Percentiles rank a stretch among this genome's conserved stretches.
Evolutionary conservation across 2,797 vertebrate genomes (phyloP).

Genomic region (Phyllotis vaccarum): DNA sequence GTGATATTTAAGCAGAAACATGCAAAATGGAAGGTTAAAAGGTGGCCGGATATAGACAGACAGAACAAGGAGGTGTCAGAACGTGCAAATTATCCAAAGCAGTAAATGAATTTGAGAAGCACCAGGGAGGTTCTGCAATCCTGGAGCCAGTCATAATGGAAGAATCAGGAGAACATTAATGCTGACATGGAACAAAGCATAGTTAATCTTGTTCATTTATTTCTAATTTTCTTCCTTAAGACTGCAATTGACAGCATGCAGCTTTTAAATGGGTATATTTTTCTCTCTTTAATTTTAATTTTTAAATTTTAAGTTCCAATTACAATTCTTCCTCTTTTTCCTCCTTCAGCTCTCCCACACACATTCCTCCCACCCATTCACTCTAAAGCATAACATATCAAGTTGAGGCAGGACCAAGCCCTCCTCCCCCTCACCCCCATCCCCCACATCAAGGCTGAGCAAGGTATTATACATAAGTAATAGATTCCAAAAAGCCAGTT

Average conservation of each 20-base stretch:
- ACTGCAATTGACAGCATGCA: neutral
- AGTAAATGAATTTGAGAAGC: neutral
- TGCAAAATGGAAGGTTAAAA: neutral
- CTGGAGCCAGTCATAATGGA: neutral
- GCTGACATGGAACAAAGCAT: neutral
- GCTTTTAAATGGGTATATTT: neutral
- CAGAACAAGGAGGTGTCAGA: neutral
- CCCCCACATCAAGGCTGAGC: no score
- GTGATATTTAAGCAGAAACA: conserved; percentile 10
- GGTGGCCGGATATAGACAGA: no score
- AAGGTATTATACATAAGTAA: no score
- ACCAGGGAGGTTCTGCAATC: neutral
- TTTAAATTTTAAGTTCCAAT: no score
- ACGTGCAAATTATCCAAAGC: neutral
- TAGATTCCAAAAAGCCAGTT: no score
- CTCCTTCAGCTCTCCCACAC: no score
- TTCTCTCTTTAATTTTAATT: no score
- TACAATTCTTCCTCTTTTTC: no score
- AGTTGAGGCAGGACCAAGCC: no score
- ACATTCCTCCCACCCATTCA: no score
- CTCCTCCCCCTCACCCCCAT: no score
- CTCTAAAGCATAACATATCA: no score
- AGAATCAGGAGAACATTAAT: neutral
- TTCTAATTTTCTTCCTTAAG: neutral
- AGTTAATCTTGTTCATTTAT: neutral